Conservation (phyloP, 2,888 invertebrate genomes). For the Neoascia interrupta region DNA sequence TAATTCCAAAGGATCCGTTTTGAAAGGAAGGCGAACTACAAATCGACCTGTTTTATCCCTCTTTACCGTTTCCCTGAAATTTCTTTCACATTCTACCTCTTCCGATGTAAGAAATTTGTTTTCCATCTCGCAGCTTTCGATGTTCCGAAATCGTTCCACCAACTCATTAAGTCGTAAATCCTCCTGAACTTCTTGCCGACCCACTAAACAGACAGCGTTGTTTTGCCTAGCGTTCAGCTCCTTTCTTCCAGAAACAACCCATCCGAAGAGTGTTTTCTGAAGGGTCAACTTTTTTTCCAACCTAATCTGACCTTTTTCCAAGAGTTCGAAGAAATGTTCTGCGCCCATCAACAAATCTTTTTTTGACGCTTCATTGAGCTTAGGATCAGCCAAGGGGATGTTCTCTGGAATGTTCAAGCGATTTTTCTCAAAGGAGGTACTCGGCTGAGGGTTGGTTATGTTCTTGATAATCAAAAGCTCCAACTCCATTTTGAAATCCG, state of each 20-base stretch:
- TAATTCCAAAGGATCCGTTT: not conserved
- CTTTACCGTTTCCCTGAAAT: not conserved
- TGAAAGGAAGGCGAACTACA: not conserved
- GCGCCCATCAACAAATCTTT: slow-evolving; percentile 16
- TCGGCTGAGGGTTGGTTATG: slow-evolving; percentile 1
- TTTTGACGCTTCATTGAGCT: not conserved
- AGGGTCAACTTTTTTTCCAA: not conserved
- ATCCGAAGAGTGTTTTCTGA: slow-evolving; percentile 19
- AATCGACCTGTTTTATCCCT: too few species aligned
- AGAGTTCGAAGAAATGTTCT: not conserved
- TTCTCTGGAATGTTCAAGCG: not conserved
- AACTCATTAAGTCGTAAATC: too few species aligned
- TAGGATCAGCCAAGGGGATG: not conserved
- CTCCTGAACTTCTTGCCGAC: too few species aligned
- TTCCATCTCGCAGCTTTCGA: not conserved
- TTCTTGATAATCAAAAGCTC: not conserved
- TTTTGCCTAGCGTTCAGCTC: too few species aligned
- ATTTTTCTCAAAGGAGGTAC: too few species aligned
- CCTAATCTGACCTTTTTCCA: slow-evolving; percentile 1
- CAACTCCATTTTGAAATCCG: not conserved
- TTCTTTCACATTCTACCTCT: not conserved
- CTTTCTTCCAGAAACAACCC: slow-evolving; percentile 26
- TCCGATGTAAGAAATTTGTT: not conserved
- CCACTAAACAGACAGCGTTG: too few species aligned
- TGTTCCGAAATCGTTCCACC: not conserved